A percentile compares a stretch with the other conserved stretches of the same genome.
phyloP scores from a whole-genome alignment of 2,797 vertebrate genomes.

The Valencia hispanica region DNA sequence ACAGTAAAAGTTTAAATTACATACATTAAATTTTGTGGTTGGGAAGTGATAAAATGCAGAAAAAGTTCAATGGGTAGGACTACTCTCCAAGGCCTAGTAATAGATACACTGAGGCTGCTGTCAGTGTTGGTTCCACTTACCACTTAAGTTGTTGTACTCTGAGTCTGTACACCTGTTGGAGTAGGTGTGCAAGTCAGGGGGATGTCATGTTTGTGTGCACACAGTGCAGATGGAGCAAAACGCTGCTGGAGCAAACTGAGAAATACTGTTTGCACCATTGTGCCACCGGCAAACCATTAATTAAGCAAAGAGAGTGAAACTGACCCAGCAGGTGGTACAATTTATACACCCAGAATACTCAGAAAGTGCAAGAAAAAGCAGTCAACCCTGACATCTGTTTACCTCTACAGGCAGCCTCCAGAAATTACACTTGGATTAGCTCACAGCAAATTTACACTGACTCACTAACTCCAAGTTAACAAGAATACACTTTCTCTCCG shows the following conservation, averaged over 20 bases:
- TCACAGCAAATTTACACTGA: slow-evolving; percentile 3
- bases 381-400: slow-evolving; percentile 31
- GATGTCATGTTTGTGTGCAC: slow-evolving; percentile 55
- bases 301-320: slow-evolving; percentile 78
- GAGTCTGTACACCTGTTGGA: slow-evolving; percentile 56
- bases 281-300: slow-evolving; percentile 76
- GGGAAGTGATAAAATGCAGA: neutral
- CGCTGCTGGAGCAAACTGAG: slow-evolving; percentile 68
- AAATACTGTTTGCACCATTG: slow-evolving; percentile 62
- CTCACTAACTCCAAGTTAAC: slow-evolving; percentile 5
- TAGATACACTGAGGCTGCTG: slow-evolving; percentile 1
- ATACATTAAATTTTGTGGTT: neutral
- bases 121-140: slow-evolving; percentile 13
- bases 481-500: slow-evolving; percentile 46
- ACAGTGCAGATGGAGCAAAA: slow-evolving; percentile 38
- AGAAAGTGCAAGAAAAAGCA: slow-evolving; percentile 35
- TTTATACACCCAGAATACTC: slow-evolving; percentile 43
- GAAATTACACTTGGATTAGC: slow-evolving; percentile 7
- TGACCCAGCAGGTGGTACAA: slow-evolving; percentile 75
- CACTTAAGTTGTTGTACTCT: slow-evolving; percentile 21
- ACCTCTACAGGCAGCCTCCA: slow-evolving; percentile 12
- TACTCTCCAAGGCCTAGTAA: neutral
- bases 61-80: neutral
- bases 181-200: slow-evolving; percentile 37
- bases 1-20: too few species aligned